phyloP scores from a whole-genome alignment of 2,888 invertebrate species.

The Nomada ferruginata region DNA sequence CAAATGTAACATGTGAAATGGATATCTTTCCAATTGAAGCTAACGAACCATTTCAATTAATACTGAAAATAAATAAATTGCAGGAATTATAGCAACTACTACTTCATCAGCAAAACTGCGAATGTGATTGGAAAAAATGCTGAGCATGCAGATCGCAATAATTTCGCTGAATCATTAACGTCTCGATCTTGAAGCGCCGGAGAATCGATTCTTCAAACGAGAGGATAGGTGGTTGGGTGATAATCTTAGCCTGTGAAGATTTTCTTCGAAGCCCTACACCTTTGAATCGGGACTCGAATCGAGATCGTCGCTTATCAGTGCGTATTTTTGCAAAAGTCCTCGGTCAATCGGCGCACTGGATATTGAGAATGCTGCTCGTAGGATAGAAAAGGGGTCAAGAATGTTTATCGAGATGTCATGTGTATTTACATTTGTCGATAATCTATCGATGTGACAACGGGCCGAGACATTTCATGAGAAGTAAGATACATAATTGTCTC shows the following conservation, averaged over 20 bases:
- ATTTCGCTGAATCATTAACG: slow-evolving; percentile 42
- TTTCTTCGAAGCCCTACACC: neutral
- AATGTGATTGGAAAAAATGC: slow-evolving; percentile 42
- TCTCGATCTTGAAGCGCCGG: neutral
- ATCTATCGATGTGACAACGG: neutral
- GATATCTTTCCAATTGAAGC: no score
- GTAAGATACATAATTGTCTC: slow-evolving; percentile 3
- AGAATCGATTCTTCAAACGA: neutral
- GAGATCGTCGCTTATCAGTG: neutral
- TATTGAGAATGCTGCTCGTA: neutral
- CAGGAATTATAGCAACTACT: neutral
- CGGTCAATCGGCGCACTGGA: neutral
- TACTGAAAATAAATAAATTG: neutral
- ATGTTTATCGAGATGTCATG: slow-evolving; percentile 1
- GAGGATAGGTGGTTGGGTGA: neutral
- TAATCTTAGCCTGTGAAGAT: neutral
- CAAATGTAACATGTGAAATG: neutral
- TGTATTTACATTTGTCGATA: slow-evolving; percentile 38
- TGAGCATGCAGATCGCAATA: slow-evolving; percentile 25
- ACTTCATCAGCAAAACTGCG: slow-evolving; percentile 22
- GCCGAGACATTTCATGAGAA: neutral
- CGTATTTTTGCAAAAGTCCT: slow-evolving; percentile 5
- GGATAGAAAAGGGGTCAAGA: slow-evolving; percentile 30
- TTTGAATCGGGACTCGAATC: neutral
- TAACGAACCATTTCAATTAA: neutral